Conservation (phyloP, 2,888 invertebrate species). For the Lithodes maja region DNA sequence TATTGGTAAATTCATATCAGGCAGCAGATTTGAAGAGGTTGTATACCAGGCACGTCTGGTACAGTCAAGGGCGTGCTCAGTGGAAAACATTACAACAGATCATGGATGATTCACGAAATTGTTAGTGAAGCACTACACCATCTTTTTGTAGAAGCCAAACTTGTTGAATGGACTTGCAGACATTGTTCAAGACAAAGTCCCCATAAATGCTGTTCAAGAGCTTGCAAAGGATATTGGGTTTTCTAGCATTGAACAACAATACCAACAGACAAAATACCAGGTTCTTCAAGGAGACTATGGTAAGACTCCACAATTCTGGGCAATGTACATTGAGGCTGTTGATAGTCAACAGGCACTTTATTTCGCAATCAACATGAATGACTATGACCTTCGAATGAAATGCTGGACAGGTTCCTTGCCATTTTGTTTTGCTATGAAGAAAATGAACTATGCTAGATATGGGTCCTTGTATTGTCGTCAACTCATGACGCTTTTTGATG, state of each 20-base stretch:
- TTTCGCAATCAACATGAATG: conserved; percentile 17
- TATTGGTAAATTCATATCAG: conserved; percentile 30
- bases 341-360: conserved; percentile 1
- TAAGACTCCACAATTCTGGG: conserved; percentile 23
- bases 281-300: conserved; percentile 31
- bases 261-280: conserved; percentile 20
- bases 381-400: conserved; percentile 23
- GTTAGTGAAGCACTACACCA: conserved; percentile 21
- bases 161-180: conserved; percentile 18
- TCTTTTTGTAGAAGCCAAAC: conserved; percentile 28
- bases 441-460: conserved; percentile 26
- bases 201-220: conserved; percentile 20
- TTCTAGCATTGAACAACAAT: conserved; percentile 12
- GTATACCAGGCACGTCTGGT: conserved; percentile 25
- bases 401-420: conserved; percentile 29
- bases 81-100: conserved; percentile 35
- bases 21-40: conserved; percentile 25
- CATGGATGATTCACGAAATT: conserved; percentile 19
- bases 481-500: conserved; percentile 13
- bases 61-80: conserved; percentile 20
- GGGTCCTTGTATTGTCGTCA: conserved; percentile 28
- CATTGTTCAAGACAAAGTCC: conserved; percentile 25
- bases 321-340: conserved; percentile 17
- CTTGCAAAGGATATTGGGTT: conserved; percentile 6
- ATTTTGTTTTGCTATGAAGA: conserved; percentile 38